phyloP scores from a whole-genome alignment of 2,888 invertebrate species.

The Tinea semifulvella region DNA sequence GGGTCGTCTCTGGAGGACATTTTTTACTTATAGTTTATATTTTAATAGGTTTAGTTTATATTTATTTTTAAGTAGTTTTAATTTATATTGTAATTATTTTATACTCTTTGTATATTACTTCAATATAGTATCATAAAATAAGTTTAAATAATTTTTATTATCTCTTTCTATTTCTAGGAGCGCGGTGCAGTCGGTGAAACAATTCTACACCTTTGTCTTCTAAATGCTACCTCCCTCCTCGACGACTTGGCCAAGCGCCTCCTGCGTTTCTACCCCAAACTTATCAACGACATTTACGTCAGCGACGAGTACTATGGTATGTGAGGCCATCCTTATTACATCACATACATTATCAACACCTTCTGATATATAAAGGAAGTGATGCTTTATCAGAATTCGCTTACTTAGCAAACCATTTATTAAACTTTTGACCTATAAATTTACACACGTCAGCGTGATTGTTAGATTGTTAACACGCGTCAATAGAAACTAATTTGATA shows the following conservation, averaged over 20 bases:
- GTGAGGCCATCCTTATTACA: too few species aligned
- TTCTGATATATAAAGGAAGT: too few species aligned
- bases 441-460: neutral
- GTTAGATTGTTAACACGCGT: conserved; percentile 15
- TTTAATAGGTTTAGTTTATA: too few species aligned
- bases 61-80: too few species aligned
- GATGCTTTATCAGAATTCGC: too few species aligned
- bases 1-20: too few species aligned
- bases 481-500: conserved; percentile 34
- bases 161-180: conserved; percentile 55
- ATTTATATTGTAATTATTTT: too few species aligned
- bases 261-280: conserved; percentile 90
- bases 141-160: neutral
- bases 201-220: conserved; percentile 89
- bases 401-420: too few species aligned
- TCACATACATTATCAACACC: too few species aligned
- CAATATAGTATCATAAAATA: too few species aligned
- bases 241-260: conserved; percentile 94
- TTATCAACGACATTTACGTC: conserved; percentile 96
- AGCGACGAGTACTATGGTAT: conserved; percentile 97
- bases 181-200: conserved; percentile 97
- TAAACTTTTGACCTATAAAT: conserved; percentile 1
- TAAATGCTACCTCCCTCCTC: conserved; percentile 90
- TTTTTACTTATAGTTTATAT: too few species aligned
- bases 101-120: too few species aligned